Evolutionary conservation across 2,888 invertebrate species (phyloP), one percentile per base, ranked within the genome.

Genomic region (Thyatira batis): DNA sequence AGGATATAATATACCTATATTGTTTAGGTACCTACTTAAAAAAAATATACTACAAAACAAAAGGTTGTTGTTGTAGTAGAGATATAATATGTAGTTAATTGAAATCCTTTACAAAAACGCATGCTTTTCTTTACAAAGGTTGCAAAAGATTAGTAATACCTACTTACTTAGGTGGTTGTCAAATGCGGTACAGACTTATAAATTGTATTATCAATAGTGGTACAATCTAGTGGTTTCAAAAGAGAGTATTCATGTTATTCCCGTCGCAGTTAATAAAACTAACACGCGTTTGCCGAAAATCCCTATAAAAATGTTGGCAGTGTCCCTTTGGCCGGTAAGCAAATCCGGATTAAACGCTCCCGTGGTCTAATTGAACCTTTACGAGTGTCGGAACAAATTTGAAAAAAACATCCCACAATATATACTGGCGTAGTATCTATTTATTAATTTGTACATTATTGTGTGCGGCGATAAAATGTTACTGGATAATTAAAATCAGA

Each of bases 321-420:
- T 62, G 67, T 68, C 69, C 69, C 64, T 70, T 72, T 73, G 64
- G 69, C 61, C 67, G 65, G 75, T 73, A 68, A 76, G 71, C 76
- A 76, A 80, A 80, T 80, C 77, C 75, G 78, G 80, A 76, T 82
- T 79, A 74, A 71, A 63, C 65, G 66, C 63, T 69, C 63, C 54
- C 56, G 57, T 53, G 63, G 67, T 61, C 71, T 71, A 70, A 75
- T 75, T 69, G 70, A 67, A 67, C 66, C 62, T 64, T 65, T 58
- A 53, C 50, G 57, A 57, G 60, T 58, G 59, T 66, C 50, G 49
- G 52, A 52, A 62, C 51, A 57, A 50, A 55, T 61, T 58, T 57
- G 17, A 59, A 66, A 69, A n/a, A 61, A 23, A 39, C 28, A 21
- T 17, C 13, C 11, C n/a, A 44, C 28, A 20, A 23, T 27, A 39